Percentiles rank a stretch among this genome's conserved stretches.
phyloP scores from a whole-genome alignment of 30 jellyfish, hydroid and myxozoan species.

The Sanderia malayensis region DNA sequence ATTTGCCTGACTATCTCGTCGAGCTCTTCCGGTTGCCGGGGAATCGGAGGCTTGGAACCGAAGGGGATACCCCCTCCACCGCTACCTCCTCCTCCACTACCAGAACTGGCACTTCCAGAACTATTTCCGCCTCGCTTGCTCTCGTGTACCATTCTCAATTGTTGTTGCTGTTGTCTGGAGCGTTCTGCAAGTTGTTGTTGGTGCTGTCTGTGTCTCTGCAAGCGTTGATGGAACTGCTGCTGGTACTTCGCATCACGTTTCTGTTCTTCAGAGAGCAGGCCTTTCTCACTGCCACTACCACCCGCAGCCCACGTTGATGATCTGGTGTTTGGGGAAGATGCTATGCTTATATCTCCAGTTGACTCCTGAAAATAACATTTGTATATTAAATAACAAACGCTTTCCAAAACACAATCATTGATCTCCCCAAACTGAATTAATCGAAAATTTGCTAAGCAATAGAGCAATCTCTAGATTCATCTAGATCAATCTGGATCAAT shows the following conservation, averaged over 20 bases:
- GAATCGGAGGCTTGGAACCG: slow-evolving; percentile 58
- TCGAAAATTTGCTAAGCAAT: no score
- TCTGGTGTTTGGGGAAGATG: background rate
- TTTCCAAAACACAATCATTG: no score
- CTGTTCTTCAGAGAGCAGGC: slow-evolving; percentile 6
- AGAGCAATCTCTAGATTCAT: no score
- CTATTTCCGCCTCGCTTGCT: no score
- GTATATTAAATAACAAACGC: no score
- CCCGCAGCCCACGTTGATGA: slow-evolving; percentile 5
- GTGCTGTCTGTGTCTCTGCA: slow-evolving; percentile 7
- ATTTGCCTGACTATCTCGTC: slow-evolving; percentile 51
- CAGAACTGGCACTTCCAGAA: no score
- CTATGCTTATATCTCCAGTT: background rate
- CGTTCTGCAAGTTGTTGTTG: slow-evolving; percentile 18
- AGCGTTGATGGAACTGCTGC: slow-evolving; percentile 6
- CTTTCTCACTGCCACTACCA: slow-evolving; percentile 9
- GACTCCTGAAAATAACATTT: no score
- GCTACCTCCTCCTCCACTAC: no score
- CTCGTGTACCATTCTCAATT: background rate
- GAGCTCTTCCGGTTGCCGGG: slow-evolving; percentile 33
- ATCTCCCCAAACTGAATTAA: no score
- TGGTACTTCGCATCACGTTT: background rate
- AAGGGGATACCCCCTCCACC: slow-evolving; percentile 27
- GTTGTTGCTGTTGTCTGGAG: slow-evolving; percentile 6
- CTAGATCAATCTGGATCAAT: no score